Conservation (phyloP, 2,888 invertebrate species). For the Epistrophella euchroma region DNA sequence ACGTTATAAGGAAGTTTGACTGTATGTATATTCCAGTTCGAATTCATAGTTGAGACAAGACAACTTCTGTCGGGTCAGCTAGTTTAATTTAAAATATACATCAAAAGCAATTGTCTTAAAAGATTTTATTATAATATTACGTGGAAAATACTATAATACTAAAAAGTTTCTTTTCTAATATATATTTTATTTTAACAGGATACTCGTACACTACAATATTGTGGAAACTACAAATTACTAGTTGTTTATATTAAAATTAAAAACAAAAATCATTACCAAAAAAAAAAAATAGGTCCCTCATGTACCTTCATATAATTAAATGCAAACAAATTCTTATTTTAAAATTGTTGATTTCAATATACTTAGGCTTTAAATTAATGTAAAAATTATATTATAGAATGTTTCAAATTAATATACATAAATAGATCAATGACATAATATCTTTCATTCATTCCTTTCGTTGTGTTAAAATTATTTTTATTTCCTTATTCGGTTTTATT, state of each 20-base stretch:
- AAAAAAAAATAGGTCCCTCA: neutral
- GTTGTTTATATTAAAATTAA: neutral
- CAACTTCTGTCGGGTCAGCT: too few species aligned
- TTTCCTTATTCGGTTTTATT: neutral
- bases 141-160: constrained; percentile 65
- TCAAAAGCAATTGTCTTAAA: constrained; percentile 37
- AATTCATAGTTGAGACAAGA: too few species aligned
- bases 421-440: neutral
- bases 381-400: neutral
- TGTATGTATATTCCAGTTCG: too few species aligned
- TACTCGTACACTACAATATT: constrained; percentile 32
- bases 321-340: neutral
- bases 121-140: constrained; percentile 68
- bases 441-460: constrained; percentile 19
- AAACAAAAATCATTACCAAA: too few species aligned
- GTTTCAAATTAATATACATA: neutral
- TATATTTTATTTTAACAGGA: constrained; percentile 46
- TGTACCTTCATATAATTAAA: neutral
- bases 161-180: constrained; percentile 26
- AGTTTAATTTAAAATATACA: neutral
- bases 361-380: neutral
- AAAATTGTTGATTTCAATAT: neutral
- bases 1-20: too few species aligned
- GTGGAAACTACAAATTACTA: constrained; percentile 5
- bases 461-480: constrained; percentile 10